Percentiles rank a stretch among this genome's conserved stretches.
Evolutionary conservation across 2,113 vertebrate species (phyloP).

Genomic region (Oophaga pumilio): DNA sequence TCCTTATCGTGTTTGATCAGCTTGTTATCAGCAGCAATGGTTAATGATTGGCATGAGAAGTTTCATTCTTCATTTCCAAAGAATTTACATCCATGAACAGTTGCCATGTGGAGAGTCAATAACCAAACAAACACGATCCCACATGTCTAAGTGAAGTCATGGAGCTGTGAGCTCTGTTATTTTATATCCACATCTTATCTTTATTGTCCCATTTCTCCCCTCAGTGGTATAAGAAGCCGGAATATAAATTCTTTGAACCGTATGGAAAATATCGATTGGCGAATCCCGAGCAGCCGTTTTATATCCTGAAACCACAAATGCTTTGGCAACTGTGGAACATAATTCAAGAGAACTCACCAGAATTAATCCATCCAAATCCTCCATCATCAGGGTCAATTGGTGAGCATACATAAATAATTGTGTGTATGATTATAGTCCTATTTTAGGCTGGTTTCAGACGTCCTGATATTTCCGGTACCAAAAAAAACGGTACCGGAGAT

Average conservation of each 20-base stretch:
- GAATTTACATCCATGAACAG: too few species aligned
- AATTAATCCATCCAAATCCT: constrained; percentile 78
- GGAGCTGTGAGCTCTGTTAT: neutral
- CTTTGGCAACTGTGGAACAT: constrained; percentile 82
- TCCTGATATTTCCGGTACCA: too few species aligned
- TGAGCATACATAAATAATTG: constrained; percentile 58
- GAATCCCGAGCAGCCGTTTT: constrained; percentile 75
- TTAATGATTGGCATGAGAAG: too few species aligned
- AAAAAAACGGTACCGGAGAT: too few species aligned
- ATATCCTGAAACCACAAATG: constrained; percentile 77
- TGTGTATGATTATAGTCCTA: too few species aligned
- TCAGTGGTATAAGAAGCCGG: constrained; percentile 78
- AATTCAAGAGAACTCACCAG: constrained; percentile 76
- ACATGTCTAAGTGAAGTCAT: neutral
- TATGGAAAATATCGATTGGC: constrained; percentile 69
- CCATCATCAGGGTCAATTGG: constrained; percentile 81
- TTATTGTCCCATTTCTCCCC: neutral
- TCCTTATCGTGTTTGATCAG: too few species aligned
- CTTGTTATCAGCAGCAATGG: too few species aligned
- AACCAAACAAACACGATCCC: too few species aligned
- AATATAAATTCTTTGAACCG: constrained; percentile 74
- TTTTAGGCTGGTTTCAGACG: too few species aligned
- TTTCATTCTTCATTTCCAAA: too few species aligned
- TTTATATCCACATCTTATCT: neutral
- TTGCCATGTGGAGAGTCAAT: too few species aligned